Evolutionary conservation across 1,140 invertebrate species (phyloP).

Genomic region (Papilio helenus): DNA sequence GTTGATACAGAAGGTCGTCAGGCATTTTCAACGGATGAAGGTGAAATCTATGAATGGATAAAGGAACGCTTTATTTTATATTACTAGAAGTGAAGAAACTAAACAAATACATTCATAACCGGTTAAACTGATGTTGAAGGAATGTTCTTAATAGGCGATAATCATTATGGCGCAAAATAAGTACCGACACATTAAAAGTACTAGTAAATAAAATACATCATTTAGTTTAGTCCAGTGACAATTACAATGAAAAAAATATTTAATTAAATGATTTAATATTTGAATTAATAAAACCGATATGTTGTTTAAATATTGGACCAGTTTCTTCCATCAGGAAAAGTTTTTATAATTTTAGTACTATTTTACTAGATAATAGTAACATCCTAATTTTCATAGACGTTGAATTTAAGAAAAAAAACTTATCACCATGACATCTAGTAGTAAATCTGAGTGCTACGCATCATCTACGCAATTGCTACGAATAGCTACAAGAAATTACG

Average conservation of each 20-base stretch:
- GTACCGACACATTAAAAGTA: too few species aligned
- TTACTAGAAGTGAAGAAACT: neutral
- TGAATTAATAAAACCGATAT: too few species aligned
- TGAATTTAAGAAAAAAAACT: neutral
- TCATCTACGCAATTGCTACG: neutral
- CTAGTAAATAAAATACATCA: too few species aligned
- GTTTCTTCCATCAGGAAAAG: neutral
- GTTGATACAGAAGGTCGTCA: conserved; percentile 54
- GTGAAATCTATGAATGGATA: conserved; percentile 65
- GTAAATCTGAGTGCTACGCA: neutral
- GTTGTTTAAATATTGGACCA: too few species aligned
- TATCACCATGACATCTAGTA: neutral
- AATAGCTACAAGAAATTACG: neutral
- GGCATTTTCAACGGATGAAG: conserved; percentile 64
- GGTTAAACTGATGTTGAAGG: too few species aligned
- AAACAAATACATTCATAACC: too few species aligned
- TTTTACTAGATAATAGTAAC: neutral
- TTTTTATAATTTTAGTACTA: neutral
- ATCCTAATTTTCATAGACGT: neutral
- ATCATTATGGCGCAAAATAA: too few species aligned
- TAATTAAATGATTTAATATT: too few species aligned
- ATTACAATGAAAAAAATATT: too few species aligned
- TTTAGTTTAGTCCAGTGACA: too few species aligned
- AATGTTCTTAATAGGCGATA: too few species aligned
- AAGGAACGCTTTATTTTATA: conserved; percentile 35